A percentile compares a stretch with the other conserved stretches of the same genome.
phyloP scores from a whole-genome alignment of 2,797 vertebrate genomes.

The Sebastiscus tertius region DNA sequence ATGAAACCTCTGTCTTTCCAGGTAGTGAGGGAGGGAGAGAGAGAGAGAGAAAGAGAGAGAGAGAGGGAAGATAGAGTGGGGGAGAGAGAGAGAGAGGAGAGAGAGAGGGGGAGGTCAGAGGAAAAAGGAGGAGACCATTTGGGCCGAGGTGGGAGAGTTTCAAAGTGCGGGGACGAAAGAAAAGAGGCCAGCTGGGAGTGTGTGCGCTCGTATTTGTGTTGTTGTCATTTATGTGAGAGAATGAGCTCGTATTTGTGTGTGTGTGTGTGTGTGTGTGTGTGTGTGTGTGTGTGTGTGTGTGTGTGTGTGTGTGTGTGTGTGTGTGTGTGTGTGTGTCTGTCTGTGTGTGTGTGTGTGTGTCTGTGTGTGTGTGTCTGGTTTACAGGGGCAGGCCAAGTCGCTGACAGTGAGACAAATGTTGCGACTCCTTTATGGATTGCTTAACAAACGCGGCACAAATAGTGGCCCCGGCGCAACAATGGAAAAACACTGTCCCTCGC shows the following conservation, averaged over 20 bases:
- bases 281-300: constrained; percentile 5
- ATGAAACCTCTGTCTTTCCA: constrained; percentile 77
- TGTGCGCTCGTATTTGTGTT: constrained; percentile 39
- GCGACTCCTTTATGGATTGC: constrained; percentile 76
- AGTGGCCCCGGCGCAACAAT: constrained; percentile 70
- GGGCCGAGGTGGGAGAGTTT: constrained; percentile 69
- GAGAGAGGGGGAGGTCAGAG: background rate
- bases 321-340: constrained; percentile 4
- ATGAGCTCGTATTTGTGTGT: constrained; percentile 29
- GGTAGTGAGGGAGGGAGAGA: constrained; percentile 55
- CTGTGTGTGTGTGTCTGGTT: constrained; percentile 25
- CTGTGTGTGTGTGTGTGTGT: constrained; percentile 10
- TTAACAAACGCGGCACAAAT: constrained; percentile 74
- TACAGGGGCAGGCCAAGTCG: constrained; percentile 58
- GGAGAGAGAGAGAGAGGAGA: background rate
- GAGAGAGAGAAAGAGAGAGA: background rate
- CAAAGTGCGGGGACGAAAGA: constrained; percentile 53
- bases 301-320: constrained; percentile 8
- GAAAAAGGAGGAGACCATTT: constrained; percentile 64
- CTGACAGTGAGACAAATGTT: constrained; percentile 78
- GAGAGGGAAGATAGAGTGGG: background rate
- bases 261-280: constrained; percentile 3
- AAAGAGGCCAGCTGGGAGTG: constrained; percentile 63
- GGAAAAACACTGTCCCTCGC: constrained; percentile 71
- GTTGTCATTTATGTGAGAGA: constrained; percentile 63